Conservation (phyloP, 1,140 invertebrate species). For the Phenacoccus solenopsis region DNA sequence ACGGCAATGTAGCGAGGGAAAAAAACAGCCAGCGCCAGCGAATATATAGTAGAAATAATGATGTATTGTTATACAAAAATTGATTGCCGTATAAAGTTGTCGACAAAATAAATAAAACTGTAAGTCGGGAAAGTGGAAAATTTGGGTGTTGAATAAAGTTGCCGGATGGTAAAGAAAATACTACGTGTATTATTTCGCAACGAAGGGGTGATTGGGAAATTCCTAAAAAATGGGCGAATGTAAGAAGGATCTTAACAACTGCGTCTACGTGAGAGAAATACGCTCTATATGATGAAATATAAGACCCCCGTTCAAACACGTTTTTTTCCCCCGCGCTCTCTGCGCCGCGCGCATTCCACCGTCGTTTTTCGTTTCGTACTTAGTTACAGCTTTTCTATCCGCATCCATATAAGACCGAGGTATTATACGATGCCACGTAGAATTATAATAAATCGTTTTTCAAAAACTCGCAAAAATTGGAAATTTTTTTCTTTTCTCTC, state of each 20-base stretch:
- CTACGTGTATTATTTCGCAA: not conserved
- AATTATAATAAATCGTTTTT: not conserved
- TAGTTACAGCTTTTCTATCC: not conserved
- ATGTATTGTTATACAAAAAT: too few relatives aligned
- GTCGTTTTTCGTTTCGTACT: not conserved
- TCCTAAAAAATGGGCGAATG: not conserved
- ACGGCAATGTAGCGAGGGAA: too few relatives aligned
- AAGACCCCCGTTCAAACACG: not conserved
- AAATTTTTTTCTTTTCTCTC: too few relatives aligned
- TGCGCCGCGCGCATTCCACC: not conserved
- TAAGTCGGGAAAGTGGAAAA: not conserved
- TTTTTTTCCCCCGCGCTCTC: not conserved
- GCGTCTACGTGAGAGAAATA: not conserved
- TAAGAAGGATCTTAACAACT: not conserved
- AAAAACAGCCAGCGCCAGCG: too few relatives aligned
- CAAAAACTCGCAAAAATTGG: too few relatives aligned
- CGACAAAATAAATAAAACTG: not conserved
- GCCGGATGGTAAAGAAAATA: not conserved
- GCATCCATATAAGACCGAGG: not conserved
- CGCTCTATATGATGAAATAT: not conserved
- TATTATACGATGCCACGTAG: not conserved
- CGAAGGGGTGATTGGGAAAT: not conserved
- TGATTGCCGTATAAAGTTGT: not conserved
- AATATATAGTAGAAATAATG: too few relatives aligned
- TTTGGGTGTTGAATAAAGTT: not conserved